Base-by-base conservation (phyloP, 2,888 invertebrate species). In the Drosophila pegasa region DNA sequence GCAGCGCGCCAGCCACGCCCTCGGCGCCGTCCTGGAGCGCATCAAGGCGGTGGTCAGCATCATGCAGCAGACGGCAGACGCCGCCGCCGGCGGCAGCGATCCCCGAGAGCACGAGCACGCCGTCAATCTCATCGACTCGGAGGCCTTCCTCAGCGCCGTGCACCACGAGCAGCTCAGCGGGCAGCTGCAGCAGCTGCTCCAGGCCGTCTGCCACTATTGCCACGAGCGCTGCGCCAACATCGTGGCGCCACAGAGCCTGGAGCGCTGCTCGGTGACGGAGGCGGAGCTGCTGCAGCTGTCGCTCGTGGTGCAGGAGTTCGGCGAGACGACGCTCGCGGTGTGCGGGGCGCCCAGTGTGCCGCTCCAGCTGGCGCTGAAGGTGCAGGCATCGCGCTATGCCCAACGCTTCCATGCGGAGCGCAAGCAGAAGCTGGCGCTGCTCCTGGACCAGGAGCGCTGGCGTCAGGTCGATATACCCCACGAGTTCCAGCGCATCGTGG, bases 381-480 rank as follows among this genome's bases (percentile, higher is more conserved):
- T 95, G 69, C 96, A 98, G 94, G 97, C 98, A 0, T 96, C 96
- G 90, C 96, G 96, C 89, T 98, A 98, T 93, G 96, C 98, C 55
- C 96, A 96, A 89, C 95, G 96, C 87, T 97, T 99, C 91, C 99
- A 99, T 92, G 94, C 95, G 40, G 97, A 98, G 88, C 94, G 97
- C 47, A 97, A 97, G 92, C 95, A 94, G 55, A 98, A 98, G 92
- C 93, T 99, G 57, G 96, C 96, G 41, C 92, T 96, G 69, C 94
- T 98, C 37, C 93, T 99, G 45, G 98, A 98, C 90, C 95, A 95
- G 71, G 99, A 99, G 92, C 93, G 97, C 67, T 99, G 99, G 99
- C 97, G 97, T 89, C 95, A 96, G 81, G 97, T 98, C 5, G 98
- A 98, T 87, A 97, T 99, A 54, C 97, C 98, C 0, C 93, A 94